phyloP scores from a whole-genome alignment of 2,888 invertebrate genomes.

The Nemotelus pantherinus region DNA sequence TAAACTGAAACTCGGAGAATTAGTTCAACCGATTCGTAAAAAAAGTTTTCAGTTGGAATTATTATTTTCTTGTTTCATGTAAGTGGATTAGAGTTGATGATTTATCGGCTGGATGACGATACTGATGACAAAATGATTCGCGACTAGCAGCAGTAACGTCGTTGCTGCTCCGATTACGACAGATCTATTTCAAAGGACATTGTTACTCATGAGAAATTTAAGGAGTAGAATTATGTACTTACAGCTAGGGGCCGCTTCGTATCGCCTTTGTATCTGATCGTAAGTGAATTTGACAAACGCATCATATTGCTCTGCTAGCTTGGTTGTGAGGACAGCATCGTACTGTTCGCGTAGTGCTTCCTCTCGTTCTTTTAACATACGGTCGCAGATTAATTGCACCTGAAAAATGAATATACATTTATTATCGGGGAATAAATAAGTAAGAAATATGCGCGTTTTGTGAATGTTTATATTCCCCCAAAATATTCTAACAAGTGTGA shows the following conservation, averaged over 20 bases:
- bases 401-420: conserved; percentile 59
- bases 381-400: conserved; percentile 97
- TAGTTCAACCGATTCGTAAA: neutral
- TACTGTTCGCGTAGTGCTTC: conserved; percentile 93
- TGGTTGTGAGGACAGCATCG: conserved; percentile 89
- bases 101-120: conserved; percentile 30
- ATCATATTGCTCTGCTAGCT: conserved; percentile 98
- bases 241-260: conserved; percentile 66
- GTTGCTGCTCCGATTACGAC: conserved; percentile 37
- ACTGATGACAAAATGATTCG: conserved; percentile 36
- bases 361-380: conserved; percentile 96
- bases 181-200: conserved; percentile 25
- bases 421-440: too few relatives aligned
- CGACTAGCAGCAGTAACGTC: conserved; percentile 42
- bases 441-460: too few relatives aligned
- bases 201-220: neutral
- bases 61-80: neutral
- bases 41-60: neutral
- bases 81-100: conserved; percentile 11
- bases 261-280: conserved; percentile 91
- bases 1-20: neutral
- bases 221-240: conserved; percentile 52
- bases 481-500: too few relatives aligned
- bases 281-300: conserved; percentile 98
- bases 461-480: too few relatives aligned